Evolutionary conservation across 1,140 invertebrate genomes (phyloP), one percentile per base, ranked within the genome.

Genomic region (Pogonomyrmex barbatus): DNA sequence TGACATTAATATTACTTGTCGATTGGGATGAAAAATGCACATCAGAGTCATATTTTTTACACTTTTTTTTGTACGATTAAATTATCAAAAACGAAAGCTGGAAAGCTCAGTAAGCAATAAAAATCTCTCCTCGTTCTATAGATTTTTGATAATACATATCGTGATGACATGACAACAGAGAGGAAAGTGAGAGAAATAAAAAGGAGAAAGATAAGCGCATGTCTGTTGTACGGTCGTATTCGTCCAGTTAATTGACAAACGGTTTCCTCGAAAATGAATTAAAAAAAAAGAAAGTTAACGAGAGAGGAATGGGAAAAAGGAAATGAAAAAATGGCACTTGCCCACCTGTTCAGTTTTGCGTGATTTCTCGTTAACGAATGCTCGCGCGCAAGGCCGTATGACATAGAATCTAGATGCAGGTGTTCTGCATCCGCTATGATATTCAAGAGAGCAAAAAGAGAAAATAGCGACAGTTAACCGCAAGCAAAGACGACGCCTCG

Each of bases 381-480:
- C 79, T 82, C 67, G 65, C 17, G 56, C 71, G 33, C 70, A 85
- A 85, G 73, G 73, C 82, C 82, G 70, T 12, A n/a, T 39, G 12
- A 24, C 42, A 68, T 42, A 60, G 45, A 65, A n/a, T 14, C 9
- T 76, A n/a, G 79, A 82, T 78, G 73, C 82, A 85, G 82, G 82
- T 85, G 82, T 85, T 85, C 73, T 73, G 79, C 82, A 78, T 85
- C 82, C 82, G 82, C 73, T 78, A 78, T n/a, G 73, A 85, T 76
- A 85, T 85, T 85, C 73, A 65, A 78, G 60, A 85, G 58, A 33
- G 50, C 62, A 83, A 83, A 83, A 73, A 85, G 17, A 24, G 33
- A 39, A 54, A 83, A 65, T 10, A 14, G 24, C 62, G 58, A 85
- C 73, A 77, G 71, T 67, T 78, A 63, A 78, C 71, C 82, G 82